Evolutionary conservation across 1,140 invertebrate genomes (phyloP).

Genomic region (Microplitis demolitor): DNA sequence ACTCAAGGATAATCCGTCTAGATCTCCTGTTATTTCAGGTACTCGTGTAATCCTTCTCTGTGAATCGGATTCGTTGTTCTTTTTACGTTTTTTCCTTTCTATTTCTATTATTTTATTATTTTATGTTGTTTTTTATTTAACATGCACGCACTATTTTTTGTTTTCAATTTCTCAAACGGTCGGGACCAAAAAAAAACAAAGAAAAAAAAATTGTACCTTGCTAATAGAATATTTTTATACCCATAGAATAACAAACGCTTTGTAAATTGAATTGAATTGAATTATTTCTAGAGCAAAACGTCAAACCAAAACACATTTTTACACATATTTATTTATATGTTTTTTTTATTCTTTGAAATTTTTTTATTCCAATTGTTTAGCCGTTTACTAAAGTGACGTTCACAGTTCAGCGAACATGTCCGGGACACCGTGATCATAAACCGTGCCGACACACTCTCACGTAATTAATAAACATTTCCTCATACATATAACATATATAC

Average conservation of each 20-base stretch:
- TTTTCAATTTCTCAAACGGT: no score
- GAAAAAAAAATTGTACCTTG: no score
- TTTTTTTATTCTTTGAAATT: no score
- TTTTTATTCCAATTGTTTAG: no score
- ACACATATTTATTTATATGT: not conserved
- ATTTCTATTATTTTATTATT: not conserved
- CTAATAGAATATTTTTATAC: no score
- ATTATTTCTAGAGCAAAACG: not conserved
- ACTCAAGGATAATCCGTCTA: slow-evolving; percentile 20
- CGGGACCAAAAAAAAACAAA: no score
- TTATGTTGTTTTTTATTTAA: not conserved
- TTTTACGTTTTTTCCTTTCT: not conserved
- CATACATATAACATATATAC: not conserved
- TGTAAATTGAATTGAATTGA: not conserved
- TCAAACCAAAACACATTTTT: slow-evolving; percentile 7
- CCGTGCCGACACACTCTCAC: slow-evolving; percentile 8
- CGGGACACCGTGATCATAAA: slow-evolving; percentile 1
- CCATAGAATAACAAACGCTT: not conserved
- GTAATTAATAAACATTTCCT: slow-evolving; percentile 29
- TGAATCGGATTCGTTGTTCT: slow-evolving; percentile 7
- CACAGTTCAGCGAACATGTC: slow-evolving; percentile 19
- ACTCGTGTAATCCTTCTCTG: slow-evolving; percentile 21
- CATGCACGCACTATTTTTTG: not conserved
- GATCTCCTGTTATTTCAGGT: slow-evolving; percentile 28
- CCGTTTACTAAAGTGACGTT: slow-evolving; percentile 2